A percentile compares a stretch with the other conserved stretches of the same genome.
phyloP scores from a whole-genome alignment of 2,888 invertebrate species.

The Tanytarsus gracilentus region DNA sequence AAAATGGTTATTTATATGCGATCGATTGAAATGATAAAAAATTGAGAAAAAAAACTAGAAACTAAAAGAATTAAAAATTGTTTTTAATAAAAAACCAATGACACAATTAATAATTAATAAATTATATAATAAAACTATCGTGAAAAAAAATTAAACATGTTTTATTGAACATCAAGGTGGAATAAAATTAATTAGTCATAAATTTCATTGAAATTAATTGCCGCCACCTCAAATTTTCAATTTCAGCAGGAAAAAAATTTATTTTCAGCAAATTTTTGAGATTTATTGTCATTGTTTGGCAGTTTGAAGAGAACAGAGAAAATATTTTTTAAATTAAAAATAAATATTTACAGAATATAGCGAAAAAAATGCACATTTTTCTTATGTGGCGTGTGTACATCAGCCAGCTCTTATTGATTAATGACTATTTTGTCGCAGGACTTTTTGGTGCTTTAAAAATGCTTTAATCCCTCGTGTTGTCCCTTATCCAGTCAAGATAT shows the following conservation, averaged over 20 bases:
- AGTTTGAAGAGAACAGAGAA: background rate
- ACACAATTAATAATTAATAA: constrained; percentile 28
- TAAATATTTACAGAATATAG: background rate
- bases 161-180: no score
- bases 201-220: no score
- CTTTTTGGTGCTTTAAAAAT: background rate
- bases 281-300: background rate
- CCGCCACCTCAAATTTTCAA: background rate
- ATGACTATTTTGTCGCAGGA: constrained; percentile 10
- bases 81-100: constrained; percentile 24
- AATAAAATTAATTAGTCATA: no score
- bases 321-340: constrained; percentile 1
- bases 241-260: background rate
- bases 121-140: constrained; percentile 27
- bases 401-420: constrained; percentile 11
- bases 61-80: constrained; percentile 17
- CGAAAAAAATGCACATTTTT: constrained; percentile 2
- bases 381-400: no score
- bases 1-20: constrained; percentile 24
- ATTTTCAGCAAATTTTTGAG: background rate
- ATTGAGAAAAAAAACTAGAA: constrained; percentile 2
- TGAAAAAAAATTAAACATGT: constrained; percentile 1
- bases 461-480: constrained; percentile 44
- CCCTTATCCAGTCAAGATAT: constrained; percentile 60
- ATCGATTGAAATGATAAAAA: background rate